Percentiles rank a stretch among this genome's conserved stretches.
These are phyloP conservation scores for Aromia moschata DNA, from an alignment of 2,888 invertebrate species.

Conservation along the genomic window DNA sequence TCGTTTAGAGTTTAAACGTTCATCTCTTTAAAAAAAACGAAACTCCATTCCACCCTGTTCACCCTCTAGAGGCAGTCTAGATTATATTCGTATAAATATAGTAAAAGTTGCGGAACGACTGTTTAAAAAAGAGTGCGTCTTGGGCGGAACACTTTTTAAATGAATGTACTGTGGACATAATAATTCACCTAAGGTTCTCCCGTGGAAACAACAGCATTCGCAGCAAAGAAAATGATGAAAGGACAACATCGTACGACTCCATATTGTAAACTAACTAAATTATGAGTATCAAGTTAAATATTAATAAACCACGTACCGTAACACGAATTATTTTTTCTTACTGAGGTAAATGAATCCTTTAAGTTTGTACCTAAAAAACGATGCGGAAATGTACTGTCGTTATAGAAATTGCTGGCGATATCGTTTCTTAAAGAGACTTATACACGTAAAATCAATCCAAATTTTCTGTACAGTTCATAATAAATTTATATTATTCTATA, in stretches of 20 bases:
- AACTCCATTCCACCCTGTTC: constrained; percentile 11
- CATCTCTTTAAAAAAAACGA: too few species aligned
- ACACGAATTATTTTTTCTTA: constrained; percentile 17
- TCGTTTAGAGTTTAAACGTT: too few species aligned
- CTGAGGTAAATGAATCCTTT: constrained; percentile 25
- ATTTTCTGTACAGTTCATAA: constrained; percentile 51
- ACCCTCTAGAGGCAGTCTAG: constrained; percentile 5
- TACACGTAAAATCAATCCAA: constrained; percentile 44
- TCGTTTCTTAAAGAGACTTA: constrained; percentile 25
- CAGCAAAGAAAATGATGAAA: constrained; percentile 8
- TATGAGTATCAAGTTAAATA: constrained; percentile 33
- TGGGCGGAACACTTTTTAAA: too few species aligned
- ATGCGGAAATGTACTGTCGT: constrained; percentile 9
- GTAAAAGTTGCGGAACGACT: constrained; percentile 1
- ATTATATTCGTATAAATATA: not conserved
- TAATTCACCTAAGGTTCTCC: constrained; percentile 2
- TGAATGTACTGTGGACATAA: too few species aligned
- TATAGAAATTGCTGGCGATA: constrained; percentile 10
- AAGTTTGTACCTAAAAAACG: constrained; percentile 12
- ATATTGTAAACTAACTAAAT: constrained; percentile 18
- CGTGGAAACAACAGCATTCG: constrained; percentile 5
- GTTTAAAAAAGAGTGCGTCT: not conserved
- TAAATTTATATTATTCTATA: constrained; percentile 47
- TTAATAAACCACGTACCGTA: constrained; percentile 19
- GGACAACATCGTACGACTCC: constrained; percentile 14